Evolutionary conservation across 2,888 invertebrate genomes (phyloP).

Genomic region (Crossocerus cetratus): DNA sequence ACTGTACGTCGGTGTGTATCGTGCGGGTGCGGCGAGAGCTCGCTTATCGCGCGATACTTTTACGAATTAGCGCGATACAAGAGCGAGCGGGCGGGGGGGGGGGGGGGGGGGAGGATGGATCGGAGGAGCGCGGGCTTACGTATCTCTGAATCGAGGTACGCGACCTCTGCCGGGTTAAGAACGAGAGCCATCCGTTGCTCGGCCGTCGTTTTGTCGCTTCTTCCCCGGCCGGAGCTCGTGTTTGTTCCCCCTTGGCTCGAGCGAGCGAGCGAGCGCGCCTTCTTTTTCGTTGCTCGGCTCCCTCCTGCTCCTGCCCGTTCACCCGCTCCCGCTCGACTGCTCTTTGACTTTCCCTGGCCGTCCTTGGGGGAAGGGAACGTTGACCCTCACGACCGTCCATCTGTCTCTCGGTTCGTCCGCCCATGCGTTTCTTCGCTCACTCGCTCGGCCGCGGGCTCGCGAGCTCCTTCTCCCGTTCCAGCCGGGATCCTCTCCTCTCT

Average conservation of each 20-base stretch:
- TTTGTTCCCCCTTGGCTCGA: neutral
- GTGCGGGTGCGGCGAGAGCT: slow-evolving; percentile 29
- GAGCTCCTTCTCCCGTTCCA: neutral
- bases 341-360: slow-evolving; percentile 56
- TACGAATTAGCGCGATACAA: slow-evolving; percentile 34
- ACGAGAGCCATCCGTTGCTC: slow-evolving; percentile 17
- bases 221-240: neutral
- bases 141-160: slow-evolving; percentile 26
- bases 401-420: slow-evolving; percentile 32
- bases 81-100: neutral
- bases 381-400: slow-evolving; percentile 55
- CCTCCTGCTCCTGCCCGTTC: slow-evolving; percentile 2
- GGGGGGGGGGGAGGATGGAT: neutral
- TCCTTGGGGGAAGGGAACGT: slow-evolving; percentile 60
- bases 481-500: neutral
- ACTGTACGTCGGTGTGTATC: slow-evolving; percentile 34
- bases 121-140: slow-evolving; percentile 12
- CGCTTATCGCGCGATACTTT: slow-evolving; percentile 31
- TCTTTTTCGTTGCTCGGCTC: neutral
- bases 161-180: slow-evolving; percentile 31
- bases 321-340: slow-evolving; percentile 35
- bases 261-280: slow-evolving; percentile 8
- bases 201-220: slow-evolving; percentile 14
- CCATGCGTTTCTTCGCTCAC: slow-evolving; percentile 25
- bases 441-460: slow-evolving; percentile 14